Evolutionary conservation across 1,140 invertebrate genomes (phyloP), one percentile per base, ranked within the genome.

Genomic region (Drosophila willistoni): DNA sequence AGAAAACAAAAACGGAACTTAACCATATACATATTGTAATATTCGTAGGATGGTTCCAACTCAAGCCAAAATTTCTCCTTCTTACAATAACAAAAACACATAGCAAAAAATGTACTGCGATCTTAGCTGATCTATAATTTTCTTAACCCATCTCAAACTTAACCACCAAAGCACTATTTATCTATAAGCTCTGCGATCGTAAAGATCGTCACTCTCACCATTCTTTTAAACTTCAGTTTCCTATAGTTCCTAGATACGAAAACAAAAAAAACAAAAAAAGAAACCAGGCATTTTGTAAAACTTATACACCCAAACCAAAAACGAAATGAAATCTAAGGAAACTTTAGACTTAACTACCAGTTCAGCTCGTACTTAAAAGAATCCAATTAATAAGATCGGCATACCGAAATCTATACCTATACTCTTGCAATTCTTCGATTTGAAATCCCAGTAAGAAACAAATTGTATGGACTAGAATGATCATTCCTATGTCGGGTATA

Each of bases 101-200:
- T 7, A 51, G 44, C 44, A 51, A 51, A 34, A 29, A 57, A 57
- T 34, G 55, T 57, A 57, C 55, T 57, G 55, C 55, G 55, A 57
- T 57, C 55, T 34, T 36, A 57, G n/a, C 14, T 14, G 55, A 57
- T 57, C 55, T 14, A 34, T 17, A 57, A 17, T 59, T 36, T 59
- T 59, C 14, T 59, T 36, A 59, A 59, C 56, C 56, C 56, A 59
- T 59, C 56, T 59, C 33, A 36, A 51, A 39, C 6, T 14, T 59
- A 59, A 59, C 56, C 56, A 59, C 56, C 56, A 59, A 51, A 59
- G 56, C 56, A 59, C 56, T 59, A 36, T 56, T 59, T 59, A 59
- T 59, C 56, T 36, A 17, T 56, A 56, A 56, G 25, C 54, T 51
- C 7, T 51, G 0, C 17, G 44, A 22, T 51, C 44, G 3, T 1